Base-by-base conservation (phyloP, 30 jellyfish, hydroid and myxozoan species). In the Chironex yamaguchii region DNA sequence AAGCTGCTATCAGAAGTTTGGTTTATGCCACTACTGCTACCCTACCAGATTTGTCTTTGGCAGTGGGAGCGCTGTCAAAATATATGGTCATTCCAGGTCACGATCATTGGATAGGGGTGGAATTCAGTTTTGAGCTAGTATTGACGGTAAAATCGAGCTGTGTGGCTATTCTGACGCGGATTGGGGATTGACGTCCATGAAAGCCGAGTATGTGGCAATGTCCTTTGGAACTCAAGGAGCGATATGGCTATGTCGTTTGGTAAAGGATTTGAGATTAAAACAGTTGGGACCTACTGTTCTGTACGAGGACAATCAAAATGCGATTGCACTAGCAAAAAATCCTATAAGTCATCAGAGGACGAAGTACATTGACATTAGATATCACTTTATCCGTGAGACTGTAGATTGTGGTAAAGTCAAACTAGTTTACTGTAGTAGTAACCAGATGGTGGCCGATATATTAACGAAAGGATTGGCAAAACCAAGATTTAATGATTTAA, bases 251-350 rank as follows among this genome's bases (percentile, higher is more conserved):
- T 17, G 87, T 28, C 52, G 81, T 1, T 23, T 83, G 35, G 58
- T 83, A 27, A 63, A 54, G 13, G 93, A 83, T 52, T 21, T 83
- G 28, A 80, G 87, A 83, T 11, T 35, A 33, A 34, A 29, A 51
- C 74, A 29, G 36, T 9, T 11, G 1, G 86, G 71, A 20, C 78
- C 93, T 29, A 63, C 86, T 34, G 33, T 50, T 49, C 26, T 67
- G 3, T 26, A 24, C 28, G 87, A 83, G 69, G 93, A 83, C 58
- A 83, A 83, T 62, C 93, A 83, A 72, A 80, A 86, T 1, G 93
- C 93, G 28, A 83, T 67, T 36, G 93, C 49, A 54, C 87, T 83
- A 13, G 74, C 87, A 22, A n/a, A n/a, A n/a, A n/a, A n/a, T n/a
- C n/a, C n/a, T n/a, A n/a, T n/a, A n/a, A n/a, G n/a, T n/a, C n/a